These are phyloP conservation scores for Anthoscopus minutus DNA, from an alignment of 2,113 vertebrate genomes.

Conservation along the genomic window DNA sequence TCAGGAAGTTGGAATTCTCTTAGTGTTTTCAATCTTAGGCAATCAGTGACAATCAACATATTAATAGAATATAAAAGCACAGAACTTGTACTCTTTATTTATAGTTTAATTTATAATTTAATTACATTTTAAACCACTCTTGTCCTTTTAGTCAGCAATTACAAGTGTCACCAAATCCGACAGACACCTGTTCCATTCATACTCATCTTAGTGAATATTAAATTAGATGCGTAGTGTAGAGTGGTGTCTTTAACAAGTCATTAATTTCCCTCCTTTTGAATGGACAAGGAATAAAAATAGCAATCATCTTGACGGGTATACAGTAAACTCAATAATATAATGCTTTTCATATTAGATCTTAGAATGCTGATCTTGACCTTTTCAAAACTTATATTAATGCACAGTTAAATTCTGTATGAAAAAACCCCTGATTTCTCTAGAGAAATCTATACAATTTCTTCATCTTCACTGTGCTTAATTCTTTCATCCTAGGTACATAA, in stretches of 20 bases:
- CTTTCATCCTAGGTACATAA: not conserved
- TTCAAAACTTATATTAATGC: not conserved
- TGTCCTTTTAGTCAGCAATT: not conserved
- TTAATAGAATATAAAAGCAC: not conserved
- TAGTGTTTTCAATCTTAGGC: not conserved
- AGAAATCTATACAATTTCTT: not conserved
- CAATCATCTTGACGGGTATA: not conserved
- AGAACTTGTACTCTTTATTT: not conserved
- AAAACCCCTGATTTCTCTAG: not conserved
- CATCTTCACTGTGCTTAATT: not conserved
- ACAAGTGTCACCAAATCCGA: not conserved
- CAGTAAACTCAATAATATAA: not conserved
- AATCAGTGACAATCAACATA: not conserved
- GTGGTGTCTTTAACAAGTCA: not conserved
- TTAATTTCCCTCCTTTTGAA: not conserved
- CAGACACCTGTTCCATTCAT: not conserved
- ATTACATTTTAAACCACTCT: not conserved
- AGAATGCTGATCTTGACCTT: not conserved
- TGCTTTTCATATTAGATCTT: not conserved
- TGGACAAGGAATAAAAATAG: not conserved
- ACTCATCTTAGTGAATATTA: not conserved
- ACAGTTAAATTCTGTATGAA: not conserved
- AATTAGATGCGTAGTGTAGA: not conserved
- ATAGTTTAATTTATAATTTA: not conserved
- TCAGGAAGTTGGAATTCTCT: not conserved